phyloP scores from a whole-genome alignment of 2,888 invertebrate genomes.

The Noctua comes region DNA sequence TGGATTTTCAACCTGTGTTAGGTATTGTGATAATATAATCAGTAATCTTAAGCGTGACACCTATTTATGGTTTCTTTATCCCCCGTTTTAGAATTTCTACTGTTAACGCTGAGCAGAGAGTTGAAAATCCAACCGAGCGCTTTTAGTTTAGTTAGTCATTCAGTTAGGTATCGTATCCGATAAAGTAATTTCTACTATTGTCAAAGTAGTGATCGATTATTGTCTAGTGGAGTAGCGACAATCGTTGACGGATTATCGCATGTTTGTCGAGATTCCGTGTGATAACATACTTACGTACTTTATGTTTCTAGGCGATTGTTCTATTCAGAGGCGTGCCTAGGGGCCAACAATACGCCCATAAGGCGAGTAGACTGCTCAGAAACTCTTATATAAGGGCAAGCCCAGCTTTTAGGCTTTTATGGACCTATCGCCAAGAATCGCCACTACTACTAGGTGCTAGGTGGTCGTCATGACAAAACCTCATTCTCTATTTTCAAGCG shows the following conservation, averaged over 20 bases:
- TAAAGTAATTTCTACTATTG: neutral
- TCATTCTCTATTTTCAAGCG: neutral
- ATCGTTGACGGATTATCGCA: conserved; percentile 4
- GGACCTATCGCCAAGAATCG: too few species aligned
- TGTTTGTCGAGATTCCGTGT: neutral
- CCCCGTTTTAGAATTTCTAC: neutral
- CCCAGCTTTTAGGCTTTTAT: too few species aligned
- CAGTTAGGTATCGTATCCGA: neutral
- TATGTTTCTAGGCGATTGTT: neutral
- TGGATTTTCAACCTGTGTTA: neutral
- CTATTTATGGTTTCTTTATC: conserved; percentile 11
- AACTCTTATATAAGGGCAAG: too few species aligned
- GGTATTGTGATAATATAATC: neutral
- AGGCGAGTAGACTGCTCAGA: too few species aligned
- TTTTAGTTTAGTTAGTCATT: neutral
- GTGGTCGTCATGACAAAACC: neutral
- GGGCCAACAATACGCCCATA: too few species aligned
- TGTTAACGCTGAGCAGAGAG: neutral
- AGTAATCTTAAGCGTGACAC: neutral
- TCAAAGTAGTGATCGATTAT: conserved; percentile 40
- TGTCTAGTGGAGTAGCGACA: conserved; percentile 11
- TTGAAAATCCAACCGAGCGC: neutral
- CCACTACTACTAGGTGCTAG: neutral
- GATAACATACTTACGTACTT: neutral
- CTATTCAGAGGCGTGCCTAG: neutral